These are phyloP conservation scores for Antheraea assamensis DNA, from an alignment of 2,888 invertebrate species.

Conservation along the genomic window DNA sequence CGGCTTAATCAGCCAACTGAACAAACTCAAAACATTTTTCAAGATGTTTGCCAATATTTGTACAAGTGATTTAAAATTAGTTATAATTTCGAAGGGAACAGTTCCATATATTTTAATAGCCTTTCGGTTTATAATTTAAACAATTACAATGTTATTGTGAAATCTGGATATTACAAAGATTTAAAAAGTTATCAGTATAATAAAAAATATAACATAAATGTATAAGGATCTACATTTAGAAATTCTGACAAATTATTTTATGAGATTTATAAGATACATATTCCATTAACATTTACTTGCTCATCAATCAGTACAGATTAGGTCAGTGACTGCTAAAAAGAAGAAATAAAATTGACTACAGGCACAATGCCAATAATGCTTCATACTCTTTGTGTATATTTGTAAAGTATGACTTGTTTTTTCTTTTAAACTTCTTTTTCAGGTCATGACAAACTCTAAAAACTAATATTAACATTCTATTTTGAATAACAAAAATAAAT, in stretches of 20 bases:
- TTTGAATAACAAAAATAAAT: background rate
- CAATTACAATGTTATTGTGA: background rate
- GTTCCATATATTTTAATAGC: no score
- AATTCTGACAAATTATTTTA: background rate
- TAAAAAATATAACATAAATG: background rate
- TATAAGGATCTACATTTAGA: background rate
- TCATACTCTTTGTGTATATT: background rate
- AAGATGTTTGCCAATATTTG: background rate
- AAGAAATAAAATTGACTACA: background rate
- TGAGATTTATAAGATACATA: background rate
- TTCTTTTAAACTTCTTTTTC: slow-evolving; percentile 11
- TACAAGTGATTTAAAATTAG: background rate
- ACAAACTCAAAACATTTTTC: background rate
- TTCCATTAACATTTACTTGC: background rate
- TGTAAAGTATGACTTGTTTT: slow-evolving; percentile 24
- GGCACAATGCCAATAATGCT: slow-evolving; percentile 4
- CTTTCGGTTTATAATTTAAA: no score
- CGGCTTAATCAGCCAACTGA: background rate
- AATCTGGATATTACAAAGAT: background rate
- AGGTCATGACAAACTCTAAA: background rate
- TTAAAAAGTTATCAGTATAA: background rate
- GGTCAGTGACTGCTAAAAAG: background rate
- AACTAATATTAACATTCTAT: background rate
- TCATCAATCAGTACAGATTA: slow-evolving; percentile 13
- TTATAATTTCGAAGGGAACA: no score